A percentile compares a stretch with the other conserved stretches of the same genome.
These are phyloP conservation scores for Speoplatyrhinus poulsoni DNA, from an alignment of 2,113 vertebrate genomes.

Conservation along the genomic window DNA sequence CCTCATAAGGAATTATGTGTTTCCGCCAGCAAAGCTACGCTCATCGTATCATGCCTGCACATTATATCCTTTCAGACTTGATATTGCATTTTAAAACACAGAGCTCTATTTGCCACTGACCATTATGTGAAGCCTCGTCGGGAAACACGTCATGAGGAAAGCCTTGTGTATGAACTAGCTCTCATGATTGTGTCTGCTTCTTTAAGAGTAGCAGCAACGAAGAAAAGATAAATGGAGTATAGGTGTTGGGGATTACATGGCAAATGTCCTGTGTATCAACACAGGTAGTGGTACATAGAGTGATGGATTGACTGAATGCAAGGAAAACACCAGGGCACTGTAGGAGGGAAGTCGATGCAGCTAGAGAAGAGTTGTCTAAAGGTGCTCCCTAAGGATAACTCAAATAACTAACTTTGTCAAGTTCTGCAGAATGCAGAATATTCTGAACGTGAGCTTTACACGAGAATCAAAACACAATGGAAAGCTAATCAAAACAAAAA, in stretches of 20 bases:
- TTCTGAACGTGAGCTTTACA: slow-evolving; percentile 10
- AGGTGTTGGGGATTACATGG: slow-evolving; percentile 25
- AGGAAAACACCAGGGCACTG: neutral
- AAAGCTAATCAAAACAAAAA: slow-evolving; percentile 17
- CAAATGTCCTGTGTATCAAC: slow-evolving; percentile 29
- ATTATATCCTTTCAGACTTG: too few relatives aligned
- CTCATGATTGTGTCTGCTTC: neutral
- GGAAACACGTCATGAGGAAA: neutral
- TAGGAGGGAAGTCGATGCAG: slow-evolving; percentile 4
- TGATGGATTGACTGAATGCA: slow-evolving; percentile 26
- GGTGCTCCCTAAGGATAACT: slow-evolving; percentile 3
- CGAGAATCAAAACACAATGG: slow-evolving; percentile 14
- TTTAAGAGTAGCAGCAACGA: neutral
- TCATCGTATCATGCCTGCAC: too few relatives aligned
- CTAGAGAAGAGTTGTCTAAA: neutral
- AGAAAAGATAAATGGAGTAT: slow-evolving; percentile 6
- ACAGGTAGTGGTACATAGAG: slow-evolving; percentile 18
- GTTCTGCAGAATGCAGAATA: slow-evolving; percentile 20
- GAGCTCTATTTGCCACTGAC: too few relatives aligned
- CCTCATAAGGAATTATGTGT: slow-evolving; percentile 20
- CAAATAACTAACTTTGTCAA: slow-evolving; percentile 19
- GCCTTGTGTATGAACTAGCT: neutral
- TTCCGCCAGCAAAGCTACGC: neutral
- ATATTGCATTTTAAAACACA: too few relatives aligned
- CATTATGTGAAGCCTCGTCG: too few relatives aligned